Percentiles rank a stretch among this genome's conserved stretches.
Conservation (phyloP, 2,888 invertebrate species). For the Drosophila incognita region DNA sequence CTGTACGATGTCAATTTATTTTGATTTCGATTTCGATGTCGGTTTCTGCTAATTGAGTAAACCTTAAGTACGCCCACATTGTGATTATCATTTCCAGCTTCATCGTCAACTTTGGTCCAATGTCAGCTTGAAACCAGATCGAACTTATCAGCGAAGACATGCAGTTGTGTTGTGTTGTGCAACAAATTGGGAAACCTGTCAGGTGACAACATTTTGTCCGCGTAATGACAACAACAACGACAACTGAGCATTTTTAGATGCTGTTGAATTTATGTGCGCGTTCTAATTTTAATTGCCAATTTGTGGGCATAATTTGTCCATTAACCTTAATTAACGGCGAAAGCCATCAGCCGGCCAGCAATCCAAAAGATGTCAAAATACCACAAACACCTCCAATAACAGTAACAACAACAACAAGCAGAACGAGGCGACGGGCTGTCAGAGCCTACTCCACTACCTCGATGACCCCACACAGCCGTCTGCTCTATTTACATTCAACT, state of each 20-base stretch:
- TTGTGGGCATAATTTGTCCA: slow-evolving; percentile 81
- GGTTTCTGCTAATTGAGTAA: slow-evolving; percentile 13
- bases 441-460: slow-evolving; percentile 14
- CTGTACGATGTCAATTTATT: slow-evolving; percentile 35
- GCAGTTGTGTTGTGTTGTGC: slow-evolving; percentile 57
- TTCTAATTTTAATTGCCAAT: slow-evolving; percentile 81
- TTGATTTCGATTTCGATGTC: slow-evolving; percentile 31
- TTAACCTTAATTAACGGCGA: slow-evolving; percentile 79
- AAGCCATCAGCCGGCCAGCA: slow-evolving; percentile 61
- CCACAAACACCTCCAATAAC: slow-evolving; percentile 71
- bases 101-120: slow-evolving; percentile 15
- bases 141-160: slow-evolving; percentile 46
- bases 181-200: slow-evolving; percentile 68
- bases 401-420: slow-evolving; percentile 24
- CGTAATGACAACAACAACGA: slow-evolving; percentile 51
- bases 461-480: slow-evolving; percentile 31
- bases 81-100: background rate
- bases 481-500: slow-evolving; percentile 72
- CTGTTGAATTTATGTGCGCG: slow-evolving; percentile 75
- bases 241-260: slow-evolving; percentile 39
- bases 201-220: slow-evolving; percentile 69
- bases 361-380: slow-evolving; percentile 73
- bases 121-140: slow-evolving; percentile 42
- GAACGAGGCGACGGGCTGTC: slow-evolving; percentile 33
- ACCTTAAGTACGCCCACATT: slow-evolving; percentile 47